Base-by-base conservation (phyloP, 1,140 invertebrate genomes). In the Rhagoletis pomonella region DNA sequence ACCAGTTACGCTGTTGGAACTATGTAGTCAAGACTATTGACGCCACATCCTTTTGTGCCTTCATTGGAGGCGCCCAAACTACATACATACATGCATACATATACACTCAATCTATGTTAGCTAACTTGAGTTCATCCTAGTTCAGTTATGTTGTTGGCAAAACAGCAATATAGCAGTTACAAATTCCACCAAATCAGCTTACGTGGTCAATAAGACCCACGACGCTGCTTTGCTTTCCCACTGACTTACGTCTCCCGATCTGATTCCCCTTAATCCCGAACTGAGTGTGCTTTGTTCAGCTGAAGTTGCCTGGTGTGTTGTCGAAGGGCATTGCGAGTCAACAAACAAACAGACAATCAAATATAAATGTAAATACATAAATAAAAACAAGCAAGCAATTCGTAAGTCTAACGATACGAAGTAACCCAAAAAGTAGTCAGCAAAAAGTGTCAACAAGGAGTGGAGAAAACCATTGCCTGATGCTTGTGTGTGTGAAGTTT, bases 141-240 rank as follows among this genome's bases (percentile, higher is more conserved):
- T 55, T 9, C 47, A 19, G 44, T 50, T 81, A 81, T 81, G 73
- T 81, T 55, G 42, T 55, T 81, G 73, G 69, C 9, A 81, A 55
- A 17, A 19, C 73, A 55, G 4, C 4, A 81, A 81, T 55, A 81
- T 17, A 81, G 55, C 44, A 81, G 17, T 73, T 73, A 44, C 67
- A 73, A 73, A 73, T 73, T 73, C 67, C 67, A 73, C 67, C 67
- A 73, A 73, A 73, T 73, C 67, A 73, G 67, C 67, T 73, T 73
- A 73, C 44, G 44, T 81, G 73, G 73, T 81, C 73, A 81, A 47
- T 81, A 47, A 81, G 42, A 81, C 73, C 42, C 44, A 47, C 73
- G 73, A n/a, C n/a, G 14, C 47, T 81, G 19, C 44, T 17, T 81
- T 47, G n/a, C 64, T 55, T 62, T 55, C 5, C 50, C 50, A 10